These are phyloP conservation scores for Eudyptes chrysolophus DNA, from an alignment of 2,113 vertebrate genomes.

Conservation along the genomic window DNA sequence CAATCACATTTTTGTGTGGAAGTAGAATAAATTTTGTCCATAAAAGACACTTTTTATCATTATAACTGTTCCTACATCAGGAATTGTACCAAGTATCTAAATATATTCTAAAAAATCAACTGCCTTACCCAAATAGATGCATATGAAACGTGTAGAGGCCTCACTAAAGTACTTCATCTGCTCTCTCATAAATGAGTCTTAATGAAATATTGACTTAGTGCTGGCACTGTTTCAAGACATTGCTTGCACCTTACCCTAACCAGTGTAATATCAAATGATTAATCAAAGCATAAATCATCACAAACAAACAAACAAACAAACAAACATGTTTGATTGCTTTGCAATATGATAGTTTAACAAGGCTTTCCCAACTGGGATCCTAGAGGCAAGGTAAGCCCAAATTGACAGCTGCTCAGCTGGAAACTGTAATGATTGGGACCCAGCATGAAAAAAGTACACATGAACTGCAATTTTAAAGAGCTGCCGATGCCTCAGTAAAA, in stretches of 20 bases:
- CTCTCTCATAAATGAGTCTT: constrained; percentile 36
- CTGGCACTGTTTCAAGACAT: constrained; percentile 49
- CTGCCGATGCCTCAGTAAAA: background rate
- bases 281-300: constrained; percentile 47
- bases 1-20: background rate
- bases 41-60: background rate
- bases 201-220: constrained; percentile 58
- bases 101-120: background rate
- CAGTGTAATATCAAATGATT: constrained; percentile 31
- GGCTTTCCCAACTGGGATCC: constrained; percentile 33
- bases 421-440: background rate
- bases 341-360: background rate
- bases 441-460: background rate
- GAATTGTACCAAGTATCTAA: background rate
- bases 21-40: background rate
- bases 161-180: background rate
- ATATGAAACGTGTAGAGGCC: background rate
- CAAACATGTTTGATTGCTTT: constrained; percentile 34
- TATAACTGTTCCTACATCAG: background rate
- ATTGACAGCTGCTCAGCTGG: constrained; percentile 10
- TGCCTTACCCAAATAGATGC: background rate
- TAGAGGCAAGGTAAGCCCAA: background rate
- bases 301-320: constrained; percentile 51
- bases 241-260: constrained; percentile 39
- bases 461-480: background rate